Evolutionary conservation across 2,113 vertebrate species (phyloP).

Genomic region (Bombycilla garrulus): DNA sequence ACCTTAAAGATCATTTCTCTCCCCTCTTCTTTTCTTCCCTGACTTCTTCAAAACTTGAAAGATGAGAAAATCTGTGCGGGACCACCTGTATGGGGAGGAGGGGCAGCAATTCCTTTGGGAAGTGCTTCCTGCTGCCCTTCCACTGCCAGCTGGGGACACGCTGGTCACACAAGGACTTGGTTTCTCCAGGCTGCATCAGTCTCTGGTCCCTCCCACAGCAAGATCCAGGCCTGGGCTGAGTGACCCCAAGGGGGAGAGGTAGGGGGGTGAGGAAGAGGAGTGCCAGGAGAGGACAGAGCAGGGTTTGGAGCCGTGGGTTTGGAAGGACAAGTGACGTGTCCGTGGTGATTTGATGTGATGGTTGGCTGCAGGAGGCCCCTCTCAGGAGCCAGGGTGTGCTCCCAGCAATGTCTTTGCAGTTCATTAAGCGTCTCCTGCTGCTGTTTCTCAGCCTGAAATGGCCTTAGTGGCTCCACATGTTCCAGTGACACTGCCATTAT

Average conservation of each 20-base stretch:
- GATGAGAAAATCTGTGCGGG: background rate
- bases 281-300: rapidly evolving
- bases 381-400: background rate
- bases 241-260: rapidly evolving
- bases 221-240: background rate
- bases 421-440: background rate
- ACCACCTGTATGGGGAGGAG: background rate
- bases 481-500: background rate
- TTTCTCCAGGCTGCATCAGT: background rate
- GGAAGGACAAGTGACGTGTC: background rate
- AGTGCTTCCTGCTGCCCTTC: background rate
- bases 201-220: background rate
- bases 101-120: background rate
- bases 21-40: background rate
- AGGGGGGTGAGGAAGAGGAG: background rate
- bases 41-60: background rate
- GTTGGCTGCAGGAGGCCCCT: background rate
- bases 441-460: background rate
- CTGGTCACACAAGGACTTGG: background rate
- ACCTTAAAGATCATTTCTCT: background rate
- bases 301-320: rapidly evolving
- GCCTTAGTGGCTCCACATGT: background rate
- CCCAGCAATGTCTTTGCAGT: background rate
- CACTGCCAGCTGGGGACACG: rapidly evolving
- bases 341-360: background rate